These are phyloP conservation scores for Andricus quercusramuli DNA, from an alignment of 2,888 invertebrate genomes.

Conservation along the genomic window DNA sequence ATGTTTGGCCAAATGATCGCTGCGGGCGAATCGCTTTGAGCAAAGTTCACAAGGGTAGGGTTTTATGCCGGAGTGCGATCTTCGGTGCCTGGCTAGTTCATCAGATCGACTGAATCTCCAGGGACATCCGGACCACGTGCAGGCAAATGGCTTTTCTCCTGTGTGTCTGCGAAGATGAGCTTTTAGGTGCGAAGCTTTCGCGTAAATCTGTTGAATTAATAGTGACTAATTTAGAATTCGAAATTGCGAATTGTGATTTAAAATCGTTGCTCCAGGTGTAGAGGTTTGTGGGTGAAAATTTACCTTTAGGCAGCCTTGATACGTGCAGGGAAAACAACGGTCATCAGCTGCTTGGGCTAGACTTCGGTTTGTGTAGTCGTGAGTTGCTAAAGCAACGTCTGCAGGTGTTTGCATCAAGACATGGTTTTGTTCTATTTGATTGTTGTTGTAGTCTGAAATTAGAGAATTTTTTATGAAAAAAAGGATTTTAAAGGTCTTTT, in stretches of 20 bases:
- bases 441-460: slow-evolving; percentile 72
- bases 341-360: slow-evolving; percentile 71
- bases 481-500: background rate
- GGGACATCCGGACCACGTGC: slow-evolving; percentile 89
- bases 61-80: slow-evolving; percentile 97
- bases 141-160: slow-evolving; percentile 88
- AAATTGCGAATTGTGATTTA: background rate
- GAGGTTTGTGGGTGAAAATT: background rate
- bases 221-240: slow-evolving; percentile 13
- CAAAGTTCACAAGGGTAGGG: slow-evolving; percentile 95
- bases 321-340: slow-evolving; percentile 76
- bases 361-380: slow-evolving; percentile 77
- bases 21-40: slow-evolving; percentile 93
- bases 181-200: slow-evolving; percentile 93
- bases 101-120: slow-evolving; percentile 98
- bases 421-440: slow-evolving; percentile 67
- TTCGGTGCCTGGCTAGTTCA: slow-evolving; percentile 93
- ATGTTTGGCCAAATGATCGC: slow-evolving; percentile 96
- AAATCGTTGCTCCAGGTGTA: background rate
- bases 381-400: slow-evolving; percentile 75
- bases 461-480: background rate
- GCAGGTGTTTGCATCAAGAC: slow-evolving; percentile 67
- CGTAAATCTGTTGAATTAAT: slow-evolving; percentile 85
- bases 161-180: slow-evolving; percentile 92
- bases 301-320: slow-evolving; percentile 76